A percentile compares a stretch with the other conserved stretches of the same genome.
phyloP scores from a whole-genome alignment of 2,113 vertebrate genomes.

The Arenaria interpres region DNA sequence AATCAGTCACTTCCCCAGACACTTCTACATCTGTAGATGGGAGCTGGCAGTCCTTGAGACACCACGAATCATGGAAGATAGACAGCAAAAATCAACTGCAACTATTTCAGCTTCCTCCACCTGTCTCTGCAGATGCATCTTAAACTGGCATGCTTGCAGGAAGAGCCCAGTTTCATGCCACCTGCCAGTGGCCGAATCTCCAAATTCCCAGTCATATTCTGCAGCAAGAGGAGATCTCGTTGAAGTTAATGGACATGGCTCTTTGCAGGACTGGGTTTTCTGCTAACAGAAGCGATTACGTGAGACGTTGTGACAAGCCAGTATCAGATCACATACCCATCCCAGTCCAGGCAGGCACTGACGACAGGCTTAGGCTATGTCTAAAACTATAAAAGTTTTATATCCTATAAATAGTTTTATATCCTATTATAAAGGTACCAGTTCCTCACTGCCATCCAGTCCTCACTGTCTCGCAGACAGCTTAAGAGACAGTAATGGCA shows the following conservation, averaged over 20 bases:
- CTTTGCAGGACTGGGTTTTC: background rate
- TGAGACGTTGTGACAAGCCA: background rate
- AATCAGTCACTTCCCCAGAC: background rate
- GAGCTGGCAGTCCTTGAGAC: background rate
- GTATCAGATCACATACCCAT: no score
- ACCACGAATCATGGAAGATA: rapidly evolving
- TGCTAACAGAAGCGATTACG: background rate
- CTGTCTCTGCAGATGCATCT: background rate
- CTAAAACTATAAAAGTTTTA: background rate
- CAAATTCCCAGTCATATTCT: background rate
- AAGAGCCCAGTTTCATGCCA: background rate
- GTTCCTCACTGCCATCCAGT: constrained; percentile 68
- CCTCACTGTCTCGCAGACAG: background rate
- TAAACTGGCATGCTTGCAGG: background rate
- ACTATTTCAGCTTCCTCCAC: background rate
- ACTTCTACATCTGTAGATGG: background rate
- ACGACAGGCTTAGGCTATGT: background rate
- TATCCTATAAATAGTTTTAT: background rate
- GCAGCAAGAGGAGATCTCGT: background rate
- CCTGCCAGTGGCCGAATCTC: background rate
- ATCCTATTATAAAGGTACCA: background rate
- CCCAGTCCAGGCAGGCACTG: background rate
- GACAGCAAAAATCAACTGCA: background rate
- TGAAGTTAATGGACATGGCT: background rate
- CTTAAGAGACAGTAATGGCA: background rate